Conservation (phyloP, 2,797 vertebrate genomes). For the Garrulus glandarius region DNA sequence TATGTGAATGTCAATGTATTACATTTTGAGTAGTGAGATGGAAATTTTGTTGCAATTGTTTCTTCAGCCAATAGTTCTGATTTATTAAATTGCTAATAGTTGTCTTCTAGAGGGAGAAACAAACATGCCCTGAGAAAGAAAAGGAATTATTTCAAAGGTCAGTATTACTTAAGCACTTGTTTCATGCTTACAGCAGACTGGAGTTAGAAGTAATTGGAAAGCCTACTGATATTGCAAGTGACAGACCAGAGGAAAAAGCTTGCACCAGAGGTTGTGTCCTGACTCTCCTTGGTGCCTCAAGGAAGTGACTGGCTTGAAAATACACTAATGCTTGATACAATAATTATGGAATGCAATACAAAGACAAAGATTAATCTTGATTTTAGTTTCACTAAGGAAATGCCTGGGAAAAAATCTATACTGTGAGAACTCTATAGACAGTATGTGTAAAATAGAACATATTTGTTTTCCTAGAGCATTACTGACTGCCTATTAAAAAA, state of each 20-base stretch:
- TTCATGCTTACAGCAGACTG: neutral
- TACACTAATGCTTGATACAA: neutral
- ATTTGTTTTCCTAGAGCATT: neutral
- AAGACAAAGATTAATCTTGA: neutral
- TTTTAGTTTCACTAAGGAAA: neutral
- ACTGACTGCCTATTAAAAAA: neutral
- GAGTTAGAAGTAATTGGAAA: constrained; percentile 6
- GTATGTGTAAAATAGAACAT: neutral
- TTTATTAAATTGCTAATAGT: neutral
- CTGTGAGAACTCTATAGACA: neutral
- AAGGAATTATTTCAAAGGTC: constrained; percentile 29
- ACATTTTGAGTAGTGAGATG: neutral
- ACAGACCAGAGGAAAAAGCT: neutral
- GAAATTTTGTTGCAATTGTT: neutral
- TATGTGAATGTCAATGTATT: neutral
- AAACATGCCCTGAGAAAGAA: neutral
- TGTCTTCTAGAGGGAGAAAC: neutral
- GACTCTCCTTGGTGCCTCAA: neutral
- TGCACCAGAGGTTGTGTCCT: neutral
- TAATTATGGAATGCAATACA: neutral
- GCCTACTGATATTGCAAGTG: neutral
- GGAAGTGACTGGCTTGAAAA: neutral
- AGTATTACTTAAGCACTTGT: neutral
- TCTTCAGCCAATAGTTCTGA: neutral
- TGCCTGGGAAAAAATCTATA: neutral